Evolutionary conservation across 2,113 vertebrate genomes (phyloP), one percentile per base, ranked within the genome.

Genomic region (Plotosus lineatus): DNA sequence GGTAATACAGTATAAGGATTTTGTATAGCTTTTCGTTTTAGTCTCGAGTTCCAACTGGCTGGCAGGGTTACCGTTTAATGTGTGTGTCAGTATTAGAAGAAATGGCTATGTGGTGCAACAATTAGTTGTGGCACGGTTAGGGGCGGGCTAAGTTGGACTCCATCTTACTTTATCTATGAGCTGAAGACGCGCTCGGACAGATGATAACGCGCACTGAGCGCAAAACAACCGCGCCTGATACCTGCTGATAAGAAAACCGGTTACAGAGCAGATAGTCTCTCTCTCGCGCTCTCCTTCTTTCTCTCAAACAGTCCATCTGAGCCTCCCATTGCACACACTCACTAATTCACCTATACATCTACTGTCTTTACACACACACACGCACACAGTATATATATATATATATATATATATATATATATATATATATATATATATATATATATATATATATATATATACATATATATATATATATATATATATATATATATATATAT

Each of bases 221-320:
- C 84, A 82, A 85, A 90, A 87, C 88, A 84, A 89, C 82, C 11
- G 77, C 36, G 81, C 44, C 85, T 92, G 92, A 82, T 36, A 71
- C 0, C 0, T 33, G 31, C 0, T 87, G 93, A 94, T 94, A 93
- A 93, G 40, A 87, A 82, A 1, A 85, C 88, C 79, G 85, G 92
- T 91, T 87, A 61, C 56, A 65, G 26, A 19, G 8, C 10, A 50
- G 61, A 9, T 48, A 28, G 26, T 21, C 17, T 2, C 8, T 40
- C 19, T 11, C 2, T 19, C 23, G 23, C 53, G 3, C 17, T 46
- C 44, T 46, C 44, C 9, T 12, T 8, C 26, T 26, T 3, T 21
- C 11, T 17, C 4, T 53, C 40, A 66, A 26, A 38, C 65, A 46
- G 10, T 48, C 21, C 5, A 15, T n/a, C 36, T 44, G 23, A 69